phyloP scores from a whole-genome alignment of 2,113 vertebrate species.

The Cisticola juncidis region DNA sequence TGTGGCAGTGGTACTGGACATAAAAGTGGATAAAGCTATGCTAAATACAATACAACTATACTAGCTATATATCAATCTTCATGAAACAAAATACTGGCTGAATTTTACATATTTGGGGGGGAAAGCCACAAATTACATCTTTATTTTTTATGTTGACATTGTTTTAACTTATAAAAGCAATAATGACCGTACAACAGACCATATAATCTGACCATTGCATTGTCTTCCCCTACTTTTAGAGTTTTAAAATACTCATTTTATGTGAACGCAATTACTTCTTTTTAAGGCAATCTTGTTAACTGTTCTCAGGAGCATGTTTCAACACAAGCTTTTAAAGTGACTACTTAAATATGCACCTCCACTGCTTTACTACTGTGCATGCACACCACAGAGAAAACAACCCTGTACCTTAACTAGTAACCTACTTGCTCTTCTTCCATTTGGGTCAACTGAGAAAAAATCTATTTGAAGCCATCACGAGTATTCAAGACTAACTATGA shows the following conservation, averaged over 20 bases:
- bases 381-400: not conserved
- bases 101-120: not conserved
- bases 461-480: not conserved
- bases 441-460: not conserved
- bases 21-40: not conserved
- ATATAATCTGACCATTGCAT: not conserved
- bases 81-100: not conserved
- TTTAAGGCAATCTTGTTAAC: not conserved
- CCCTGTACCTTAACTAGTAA: not conserved
- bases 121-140: not conserved
- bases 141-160: not conserved
- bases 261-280: not conserved
- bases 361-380: not conserved
- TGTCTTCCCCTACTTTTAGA: not conserved
- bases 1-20: not conserved
- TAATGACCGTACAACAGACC: not conserved
- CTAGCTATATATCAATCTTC: not conserved
- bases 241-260: not conserved
- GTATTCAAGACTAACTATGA: not conserved
- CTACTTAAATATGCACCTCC: not conserved
- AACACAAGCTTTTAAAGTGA: not conserved
- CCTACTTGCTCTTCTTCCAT: not conserved
- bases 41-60: not conserved
- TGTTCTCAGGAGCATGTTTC: not conserved
- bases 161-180: not conserved